Base-by-base conservation (phyloP, 2,888 invertebrate species). In the Epinotia bilunana region DNA sequence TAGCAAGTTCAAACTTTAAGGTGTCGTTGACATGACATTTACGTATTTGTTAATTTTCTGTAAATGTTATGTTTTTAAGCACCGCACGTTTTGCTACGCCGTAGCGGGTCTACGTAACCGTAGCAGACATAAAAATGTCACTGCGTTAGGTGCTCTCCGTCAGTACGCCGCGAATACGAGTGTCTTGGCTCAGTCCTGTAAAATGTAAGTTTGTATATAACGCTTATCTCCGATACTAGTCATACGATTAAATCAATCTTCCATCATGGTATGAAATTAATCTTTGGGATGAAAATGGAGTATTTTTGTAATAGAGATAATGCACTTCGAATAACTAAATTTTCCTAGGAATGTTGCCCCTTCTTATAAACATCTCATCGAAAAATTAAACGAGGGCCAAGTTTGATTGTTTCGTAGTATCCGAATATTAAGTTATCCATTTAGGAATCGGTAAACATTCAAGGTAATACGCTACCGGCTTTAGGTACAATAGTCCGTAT, bases 41-140 rank as follows among this genome's bases (percentile, higher is more conserved):
- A 28, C 3, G 23, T 28, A 28, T 28, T 28, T 28, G 3, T 28
- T 28, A 2, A 2, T 28, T 28, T 28, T 28, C 23, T 28, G 23
- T 28, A 28, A 28, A 28, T 28, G 23, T 28, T 16, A 49, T 16
- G 49, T 49, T 13, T 49, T 0, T 16, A 13, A 18, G 13, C 6
- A n/a, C n/a, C 0, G 46, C 23, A 28, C 1, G 61, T 63, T 11
- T 13, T 16, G 64, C 61, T 75, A 75, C 65, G 74, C 23, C 74
- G 74, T 75, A 75, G 74, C 60, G 46, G 53, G 16, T 61, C 74
- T 75, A 75, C 74, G 71, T 1, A 12, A 6, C 13, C 65, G 74
- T 75, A 75, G 74, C 74, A 13, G 18, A 49, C 13, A 18, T 16
- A 57, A 62, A 72, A 46, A 43, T 53, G 39, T 55, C 20, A 16